phyloP scores from a whole-genome alignment of 2,113 vertebrate genomes.

The Corvus cornix region DNA sequence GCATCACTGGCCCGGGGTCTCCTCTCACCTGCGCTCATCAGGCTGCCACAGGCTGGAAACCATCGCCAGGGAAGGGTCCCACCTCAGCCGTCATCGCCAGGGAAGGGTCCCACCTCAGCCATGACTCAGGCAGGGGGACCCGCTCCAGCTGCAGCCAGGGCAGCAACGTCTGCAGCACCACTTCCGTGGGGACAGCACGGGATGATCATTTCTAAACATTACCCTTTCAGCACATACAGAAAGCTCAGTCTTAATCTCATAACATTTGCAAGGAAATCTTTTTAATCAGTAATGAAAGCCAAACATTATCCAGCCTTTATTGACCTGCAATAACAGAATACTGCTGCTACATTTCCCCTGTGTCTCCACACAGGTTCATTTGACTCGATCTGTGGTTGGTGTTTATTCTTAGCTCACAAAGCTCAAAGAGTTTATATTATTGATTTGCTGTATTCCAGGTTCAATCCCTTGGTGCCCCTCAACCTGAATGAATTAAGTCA shows the following conservation, averaged over 20 bases:
- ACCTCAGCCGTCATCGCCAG: no score
- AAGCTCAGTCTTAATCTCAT: conserved; percentile 38
- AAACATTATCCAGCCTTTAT: conserved; percentile 51
- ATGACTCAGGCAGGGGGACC: background rate
- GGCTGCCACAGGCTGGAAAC: background rate
- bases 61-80: background rate
- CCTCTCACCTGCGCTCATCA: background rate
- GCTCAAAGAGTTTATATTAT: conserved; percentile 40
- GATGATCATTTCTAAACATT: background rate
- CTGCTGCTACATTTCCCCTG: background rate
- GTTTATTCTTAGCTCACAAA: conserved; percentile 61
- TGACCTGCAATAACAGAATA: conserved; percentile 24
- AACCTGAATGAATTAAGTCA: background rate
- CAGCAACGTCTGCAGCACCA: background rate
- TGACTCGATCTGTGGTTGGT: background rate
- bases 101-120: no score
- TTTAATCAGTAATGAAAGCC: conserved; percentile 33
- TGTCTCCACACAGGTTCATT: conserved; percentile 3
- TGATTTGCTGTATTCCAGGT: conserved; percentile 45
- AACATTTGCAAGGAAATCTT: conserved; percentile 57
- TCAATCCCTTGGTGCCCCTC: conserved; percentile 9
- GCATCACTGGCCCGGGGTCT: background rate
- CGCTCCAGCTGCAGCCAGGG: background rate
- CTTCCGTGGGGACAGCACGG: background rate
- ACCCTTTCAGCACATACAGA: background rate